These are phyloP conservation scores for Sminthurinus signatus DNA, from an alignment of 1,140 invertebrate genomes.

Conservation along the genomic window DNA sequence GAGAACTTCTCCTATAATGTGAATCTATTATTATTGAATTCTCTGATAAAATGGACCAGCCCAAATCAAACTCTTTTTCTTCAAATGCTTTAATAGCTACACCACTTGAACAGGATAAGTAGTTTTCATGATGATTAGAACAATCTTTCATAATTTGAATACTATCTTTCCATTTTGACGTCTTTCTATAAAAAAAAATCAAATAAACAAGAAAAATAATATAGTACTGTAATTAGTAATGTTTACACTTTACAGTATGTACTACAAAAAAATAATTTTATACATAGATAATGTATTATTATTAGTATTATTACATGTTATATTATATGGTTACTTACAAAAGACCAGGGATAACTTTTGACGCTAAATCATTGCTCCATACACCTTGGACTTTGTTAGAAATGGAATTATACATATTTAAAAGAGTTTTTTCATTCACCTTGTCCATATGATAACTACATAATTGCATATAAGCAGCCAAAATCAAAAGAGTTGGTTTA, in stretches of 20 bases:
- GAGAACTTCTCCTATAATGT: slow-evolving; percentile 33
- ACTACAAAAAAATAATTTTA: too few species aligned
- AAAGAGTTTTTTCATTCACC: slow-evolving; percentile 52
- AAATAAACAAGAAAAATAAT: too few species aligned
- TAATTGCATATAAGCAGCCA: slow-evolving; percentile 22
- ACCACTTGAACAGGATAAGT: too few species aligned
- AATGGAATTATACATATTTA: slow-evolving; percentile 51
- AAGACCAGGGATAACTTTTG: slow-evolving; percentile 54
- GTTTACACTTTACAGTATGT: too few species aligned
- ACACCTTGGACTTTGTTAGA: slow-evolving; percentile 52
- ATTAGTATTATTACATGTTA: too few species aligned
- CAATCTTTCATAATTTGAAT: slow-evolving; percentile 54
- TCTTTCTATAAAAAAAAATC: too few species aligned
- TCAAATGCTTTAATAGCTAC: slow-evolving; percentile 54
- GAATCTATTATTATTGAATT: too few species aligned
- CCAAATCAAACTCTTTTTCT: slow-evolving; percentile 51
- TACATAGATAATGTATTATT: too few species aligned
- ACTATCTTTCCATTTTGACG: slow-evolving; percentile 53
- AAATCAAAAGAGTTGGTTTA: slow-evolving; percentile 47
- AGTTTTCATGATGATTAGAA: too few species aligned
- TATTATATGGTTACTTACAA: too few species aligned
- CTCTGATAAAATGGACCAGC: slow-evolving; percentile 52
- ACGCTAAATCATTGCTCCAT: slow-evolving; percentile 51
- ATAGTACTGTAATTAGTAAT: too few species aligned
- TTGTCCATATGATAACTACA: slow-evolving; percentile 40